Evolutionary conservation across 1,140 invertebrate species (phyloP).

Genomic region (Megalopta genalis): DNA sequence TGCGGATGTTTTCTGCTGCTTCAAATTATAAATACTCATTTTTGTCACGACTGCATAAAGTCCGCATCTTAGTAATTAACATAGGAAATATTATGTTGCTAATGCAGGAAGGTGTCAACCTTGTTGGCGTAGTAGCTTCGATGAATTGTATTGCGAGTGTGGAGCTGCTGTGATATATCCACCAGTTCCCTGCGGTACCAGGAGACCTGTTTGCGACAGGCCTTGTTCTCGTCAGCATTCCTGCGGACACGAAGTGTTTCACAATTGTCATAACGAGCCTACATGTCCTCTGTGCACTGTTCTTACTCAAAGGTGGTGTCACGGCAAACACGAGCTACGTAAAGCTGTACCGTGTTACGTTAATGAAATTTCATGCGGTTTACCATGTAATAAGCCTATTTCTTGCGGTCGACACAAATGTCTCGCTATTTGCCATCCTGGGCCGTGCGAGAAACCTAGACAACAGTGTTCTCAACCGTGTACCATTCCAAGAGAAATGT

Average conservation of each 20-base stretch:
- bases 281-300: conserved; percentile 96
- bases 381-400: conserved; percentile 89
- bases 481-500: conserved; percentile 82
- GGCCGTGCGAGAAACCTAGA: conserved; percentile 83
- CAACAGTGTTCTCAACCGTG: conserved; percentile 91
- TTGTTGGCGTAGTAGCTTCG: conserved; percentile 92
- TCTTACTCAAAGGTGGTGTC: conserved; percentile 92
- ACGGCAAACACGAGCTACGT: conserved; percentile 92
- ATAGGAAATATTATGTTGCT: conserved; percentile 70
- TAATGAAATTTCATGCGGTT: conserved; percentile 93
- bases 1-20: too few relatives aligned
- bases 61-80: too few relatives aligned
- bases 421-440: conserved; percentile 87
- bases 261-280: conserved; percentile 86
- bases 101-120: conserved; percentile 85
- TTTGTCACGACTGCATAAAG: too few relatives aligned
- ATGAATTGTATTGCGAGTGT: conserved; percentile 95
- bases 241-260: conserved; percentile 90
- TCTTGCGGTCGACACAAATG: conserved; percentile 86
- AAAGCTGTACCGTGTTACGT: conserved; percentile 94
- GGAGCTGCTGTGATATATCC: conserved; percentile 92
- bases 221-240: conserved; percentile 88
- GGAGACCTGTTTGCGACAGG: conserved; percentile 88
- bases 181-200: conserved; percentile 94
- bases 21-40: too few relatives aligned